Conservation (phyloP, 1,140 invertebrate genomes). For the Danaus plexippus region DNA sequence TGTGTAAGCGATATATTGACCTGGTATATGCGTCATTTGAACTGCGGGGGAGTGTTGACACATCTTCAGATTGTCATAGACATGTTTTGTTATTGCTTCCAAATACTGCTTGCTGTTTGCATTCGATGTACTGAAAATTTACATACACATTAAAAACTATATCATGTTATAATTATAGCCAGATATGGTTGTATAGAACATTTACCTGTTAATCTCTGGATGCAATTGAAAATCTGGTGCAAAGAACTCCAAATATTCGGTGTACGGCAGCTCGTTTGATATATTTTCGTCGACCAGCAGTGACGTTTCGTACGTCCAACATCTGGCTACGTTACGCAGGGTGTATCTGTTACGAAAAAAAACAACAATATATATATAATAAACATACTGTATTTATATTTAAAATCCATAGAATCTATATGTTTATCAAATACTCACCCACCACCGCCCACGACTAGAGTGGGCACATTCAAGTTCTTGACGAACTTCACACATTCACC, state of each 20-base stretch:
- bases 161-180: background rate
- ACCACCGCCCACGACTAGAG: slow-evolving; percentile 95
- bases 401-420: too few relatives aligned
- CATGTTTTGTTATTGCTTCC: slow-evolving; percentile 88
- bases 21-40: slow-evolving; percentile 95
- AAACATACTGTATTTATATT: too few relatives aligned
- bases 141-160: slow-evolving; percentile 3
- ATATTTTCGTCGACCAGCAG: slow-evolving; percentile 92
- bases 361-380: slow-evolving; percentile 9
- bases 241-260: slow-evolving; percentile 96
- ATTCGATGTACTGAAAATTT: slow-evolving; percentile 77
- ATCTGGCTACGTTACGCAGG: slow-evolving; percentile 96
- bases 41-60: slow-evolving; percentile 91
- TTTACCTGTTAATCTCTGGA: slow-evolving; percentile 84
- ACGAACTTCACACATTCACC: slow-evolving; percentile 98
- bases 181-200: background rate
- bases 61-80: slow-evolving; percentile 91
- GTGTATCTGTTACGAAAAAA: slow-evolving; percentile 79
- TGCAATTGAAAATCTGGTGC: slow-evolving; percentile 95
- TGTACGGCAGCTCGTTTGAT: slow-evolving; percentile 92
- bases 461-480: slow-evolving; percentile 92
- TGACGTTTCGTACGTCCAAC: slow-evolving; percentile 99
- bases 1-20: slow-evolving; percentile 33
- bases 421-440: slow-evolving; percentile 69
- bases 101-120: slow-evolving; percentile 94